phyloP scores from a whole-genome alignment of 37 sponge, comb jelly and placozoan species.

The Amphimedon queenslandica region DNA sequence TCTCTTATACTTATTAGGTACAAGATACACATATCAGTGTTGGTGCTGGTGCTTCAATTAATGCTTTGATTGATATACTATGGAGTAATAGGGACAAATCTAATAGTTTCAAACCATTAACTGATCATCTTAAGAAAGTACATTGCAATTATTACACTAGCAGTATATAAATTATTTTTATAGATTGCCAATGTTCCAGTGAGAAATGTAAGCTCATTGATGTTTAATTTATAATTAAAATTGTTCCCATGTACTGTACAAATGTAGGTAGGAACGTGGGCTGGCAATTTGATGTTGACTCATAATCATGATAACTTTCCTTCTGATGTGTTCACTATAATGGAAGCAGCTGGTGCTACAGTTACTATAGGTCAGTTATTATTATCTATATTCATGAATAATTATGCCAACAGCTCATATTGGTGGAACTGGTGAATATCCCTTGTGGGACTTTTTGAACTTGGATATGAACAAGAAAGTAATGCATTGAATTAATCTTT shows the following conservation, averaged over 20 bases:
- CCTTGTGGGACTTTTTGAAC: slow-evolving; percentile 43
- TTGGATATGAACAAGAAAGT: slow-evolving; percentile 55
- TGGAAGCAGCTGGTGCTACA: slow-evolving; percentile 41
- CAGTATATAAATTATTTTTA: too few relatives aligned
- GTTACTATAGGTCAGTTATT: slow-evolving; percentile 25
- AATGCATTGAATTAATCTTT: neutral
- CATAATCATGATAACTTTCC: slow-evolving; percentile 32
- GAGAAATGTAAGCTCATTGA: slow-evolving; percentile 36
- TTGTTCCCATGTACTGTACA: neutral
- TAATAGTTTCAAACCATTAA: slow-evolving; percentile 28
- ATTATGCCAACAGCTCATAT: too few relatives aligned
- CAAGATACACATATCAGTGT: slow-evolving; percentile 20
- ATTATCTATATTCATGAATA: neutral
- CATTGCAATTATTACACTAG: neutral
- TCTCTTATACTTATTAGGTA: slow-evolving; percentile 25
- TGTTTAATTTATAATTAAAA: too few relatives aligned
- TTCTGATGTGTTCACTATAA: slow-evolving; percentile 48
- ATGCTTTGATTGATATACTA: slow-evolving; percentile 40
- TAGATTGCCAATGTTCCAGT: slow-evolving; percentile 40
- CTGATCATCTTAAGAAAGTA: slow-evolving; percentile 36
- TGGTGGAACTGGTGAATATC: neutral
- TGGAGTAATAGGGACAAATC: slow-evolving; percentile 15
- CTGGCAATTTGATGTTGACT: slow-evolving; percentile 47
- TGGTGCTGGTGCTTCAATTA: slow-evolving; percentile 43
- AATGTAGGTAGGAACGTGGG: slow-evolving; percentile 34